These are phyloP conservation scores for Dynastes tityus DNA, from an alignment of 2,888 invertebrate genomes.

Conservation along the genomic window DNA sequence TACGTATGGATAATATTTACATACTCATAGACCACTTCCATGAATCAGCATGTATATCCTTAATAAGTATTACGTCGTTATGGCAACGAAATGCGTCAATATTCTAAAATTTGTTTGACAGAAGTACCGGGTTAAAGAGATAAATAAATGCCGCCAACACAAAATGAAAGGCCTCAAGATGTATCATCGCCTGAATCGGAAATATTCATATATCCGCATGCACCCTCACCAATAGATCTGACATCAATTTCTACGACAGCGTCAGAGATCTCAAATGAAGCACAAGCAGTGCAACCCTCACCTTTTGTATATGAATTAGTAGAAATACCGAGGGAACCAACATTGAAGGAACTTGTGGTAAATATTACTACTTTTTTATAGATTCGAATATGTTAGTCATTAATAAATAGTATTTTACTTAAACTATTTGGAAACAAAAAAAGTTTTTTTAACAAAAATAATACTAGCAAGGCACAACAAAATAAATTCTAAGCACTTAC, in stretches of 20 bases:
- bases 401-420: too few species aligned
- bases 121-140: neutral
- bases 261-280: constrained; percentile 42
- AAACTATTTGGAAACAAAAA: too few species aligned
- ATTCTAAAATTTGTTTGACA: neutral
- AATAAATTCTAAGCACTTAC: too few species aligned
- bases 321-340: constrained; percentile 49
- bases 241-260: constrained; percentile 42
- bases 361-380: neutral
- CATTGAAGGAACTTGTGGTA: constrained; percentile 52
- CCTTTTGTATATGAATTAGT: constrained; percentile 42
- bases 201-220: constrained; percentile 5
- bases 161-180: constrained; percentile 46
- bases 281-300: neutral
- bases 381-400: too few species aligned
- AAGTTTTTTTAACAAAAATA: too few species aligned
- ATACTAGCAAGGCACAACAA: too few species aligned
- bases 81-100: constrained; percentile 30
- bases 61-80: neutral
- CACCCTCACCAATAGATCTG: constrained; percentile 43
- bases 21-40: too few species aligned
- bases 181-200: constrained; percentile 39
- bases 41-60: neutral
- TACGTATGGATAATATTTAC: too few species aligned
- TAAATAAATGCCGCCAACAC: constrained; percentile 44